Evolutionary conservation across 2,113 vertebrate genomes (phyloP).

Genomic region (Trogon surrucura): DNA sequence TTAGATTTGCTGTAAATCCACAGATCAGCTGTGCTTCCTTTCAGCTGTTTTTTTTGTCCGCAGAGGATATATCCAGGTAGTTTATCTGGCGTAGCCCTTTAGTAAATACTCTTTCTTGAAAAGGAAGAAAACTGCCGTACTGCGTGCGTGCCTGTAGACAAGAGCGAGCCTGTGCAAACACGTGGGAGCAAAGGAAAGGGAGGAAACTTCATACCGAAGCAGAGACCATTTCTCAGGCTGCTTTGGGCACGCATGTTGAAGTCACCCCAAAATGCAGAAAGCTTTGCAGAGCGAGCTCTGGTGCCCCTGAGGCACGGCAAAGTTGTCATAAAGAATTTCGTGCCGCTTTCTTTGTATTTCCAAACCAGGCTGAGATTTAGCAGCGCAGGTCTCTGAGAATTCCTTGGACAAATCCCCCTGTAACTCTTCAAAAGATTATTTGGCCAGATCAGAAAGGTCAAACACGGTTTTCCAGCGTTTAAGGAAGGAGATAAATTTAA

Average conservation of each 20-base stretch:
- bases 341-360: background rate
- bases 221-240: background rate
- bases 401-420: background rate
- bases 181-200: background rate
- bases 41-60: background rate
- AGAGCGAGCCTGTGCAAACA: background rate
- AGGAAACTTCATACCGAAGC: background rate
- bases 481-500: background rate
- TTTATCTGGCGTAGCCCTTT: background rate
- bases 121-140: background rate
- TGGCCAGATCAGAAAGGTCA: background rate
- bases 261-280: background rate
- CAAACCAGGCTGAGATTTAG: background rate
- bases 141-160: accelerated
- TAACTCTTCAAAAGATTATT: background rate
- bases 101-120: background rate
- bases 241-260: accelerated
- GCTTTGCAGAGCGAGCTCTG: background rate
- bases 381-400: background rate
- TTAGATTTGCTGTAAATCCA: background rate
- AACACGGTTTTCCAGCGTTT: accelerated
- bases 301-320: too few relatives aligned
- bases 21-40: background rate
- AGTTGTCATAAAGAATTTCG: background rate
- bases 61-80: background rate